Evolutionary conservation across 2,888 invertebrate genomes (phyloP), one percentile per base, ranked within the genome.

Genomic region (Litoditis marina): DNA sequence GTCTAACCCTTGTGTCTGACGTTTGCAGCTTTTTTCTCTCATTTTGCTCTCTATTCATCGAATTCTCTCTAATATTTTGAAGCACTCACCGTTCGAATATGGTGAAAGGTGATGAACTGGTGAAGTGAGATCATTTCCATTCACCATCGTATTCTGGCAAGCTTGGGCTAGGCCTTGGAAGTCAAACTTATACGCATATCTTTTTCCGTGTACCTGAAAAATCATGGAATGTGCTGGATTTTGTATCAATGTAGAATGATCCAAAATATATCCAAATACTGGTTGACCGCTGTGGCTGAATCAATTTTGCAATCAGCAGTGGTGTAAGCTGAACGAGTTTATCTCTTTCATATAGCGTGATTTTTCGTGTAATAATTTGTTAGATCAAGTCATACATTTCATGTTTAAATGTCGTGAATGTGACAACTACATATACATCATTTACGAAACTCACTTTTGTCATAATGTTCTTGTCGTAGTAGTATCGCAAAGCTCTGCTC

Each of bases 401-500:
- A n/a, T n/a, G n/a, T n/a, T 16, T 16, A 11, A 25, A 34, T 13
- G 27, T 11, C 1, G n/a, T 50, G 22, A 39, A 50, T 46, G 11
- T 27, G 28, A 22, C 3, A 44, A 25, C 39, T 39, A n/a, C n/a
- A n/a, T 39, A 39, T n/a, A n/a, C n/a, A n/a, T n/a, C n/a, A n/a
- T n/a, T n/a, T n/a, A n/a, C n/a, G n/a, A n/a, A n/a, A 5, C 28
- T 32, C 36, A 75, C 75, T 68, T 94, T 94, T 64, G 91, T 92
- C 94, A 94, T 94, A 76, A 94, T 94, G 84, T 94, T 94, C 86
- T 94, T 94, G 86, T 94, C 94, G 85, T 94, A 94, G 86, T 94
- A 94, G 85, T 94, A 94, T 89, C 91, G 90, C 11, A 82, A 88
- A 51, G 94, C 94, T 71, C 94, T 88, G 78, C 92, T 92, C 78